Conservation (phyloP, 2,888 invertebrate species). For the Idaea dimidiata region DNA sequence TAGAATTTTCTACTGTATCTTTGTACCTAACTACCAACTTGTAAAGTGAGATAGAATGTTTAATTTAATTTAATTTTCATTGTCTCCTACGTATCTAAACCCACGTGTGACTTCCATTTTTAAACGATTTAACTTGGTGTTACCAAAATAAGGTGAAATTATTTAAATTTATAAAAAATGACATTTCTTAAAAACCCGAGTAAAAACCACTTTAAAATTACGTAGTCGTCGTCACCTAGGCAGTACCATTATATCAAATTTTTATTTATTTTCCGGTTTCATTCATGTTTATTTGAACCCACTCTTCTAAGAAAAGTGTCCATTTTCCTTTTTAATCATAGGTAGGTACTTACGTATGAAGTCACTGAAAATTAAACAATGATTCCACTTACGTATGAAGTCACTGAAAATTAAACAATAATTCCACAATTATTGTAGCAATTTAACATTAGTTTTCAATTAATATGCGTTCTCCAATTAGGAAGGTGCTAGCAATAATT, state of each 20-base stretch:
- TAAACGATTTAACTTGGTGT: not conserved
- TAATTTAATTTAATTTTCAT: not conserved
- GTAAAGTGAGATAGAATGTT: not conserved
- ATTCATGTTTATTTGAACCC: not conserved
- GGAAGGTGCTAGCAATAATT: conserved; percentile 58
- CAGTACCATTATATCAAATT: not conserved
- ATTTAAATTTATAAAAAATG: not conserved
- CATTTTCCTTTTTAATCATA: conserved; percentile 12
- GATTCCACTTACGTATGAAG: conserved; percentile 19
- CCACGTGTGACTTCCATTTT: not conserved
- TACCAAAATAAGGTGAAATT: not conserved
- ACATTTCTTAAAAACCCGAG: not conserved
- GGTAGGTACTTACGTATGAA: conserved; percentile 1
- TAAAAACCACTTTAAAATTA: not conserved
- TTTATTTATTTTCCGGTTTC: not conserved
- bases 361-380: conserved; percentile 23
- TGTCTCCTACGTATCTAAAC: not conserved
- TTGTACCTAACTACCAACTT: conserved; percentile 15
- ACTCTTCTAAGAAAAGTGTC: not conserved
- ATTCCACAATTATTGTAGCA: conserved; percentile 22
- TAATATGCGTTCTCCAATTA: conserved; percentile 30
- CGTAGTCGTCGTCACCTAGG: not conserved
- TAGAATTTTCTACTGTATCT: conserved; percentile 64
- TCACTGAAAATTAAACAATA: conserved; percentile 20
- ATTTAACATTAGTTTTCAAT: conserved; percentile 23